Conservation (phyloP, 2,888 invertebrate genomes). For the Agrochola litura region DNA sequence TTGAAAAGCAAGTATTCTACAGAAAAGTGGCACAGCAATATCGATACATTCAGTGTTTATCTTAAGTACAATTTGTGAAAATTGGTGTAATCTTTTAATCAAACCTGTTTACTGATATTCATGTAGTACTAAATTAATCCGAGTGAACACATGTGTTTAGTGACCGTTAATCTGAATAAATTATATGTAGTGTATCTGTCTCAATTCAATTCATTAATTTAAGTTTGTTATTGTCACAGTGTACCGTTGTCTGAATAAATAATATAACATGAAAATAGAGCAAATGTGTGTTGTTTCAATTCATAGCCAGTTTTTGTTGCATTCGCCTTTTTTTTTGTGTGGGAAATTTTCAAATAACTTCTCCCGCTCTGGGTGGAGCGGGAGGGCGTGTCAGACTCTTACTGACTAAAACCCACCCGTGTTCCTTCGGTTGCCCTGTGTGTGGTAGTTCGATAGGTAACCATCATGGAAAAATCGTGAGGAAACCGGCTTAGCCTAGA, state of each 20-base stretch:
- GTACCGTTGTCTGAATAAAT: constrained; percentile 91
- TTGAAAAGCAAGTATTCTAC: constrained; percentile 52
- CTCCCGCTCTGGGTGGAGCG: no score
- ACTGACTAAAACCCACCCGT: no score
- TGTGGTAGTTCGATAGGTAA: neutral
- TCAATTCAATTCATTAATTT: constrained; percentile 86
- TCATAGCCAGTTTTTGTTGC: constrained; percentile 46
- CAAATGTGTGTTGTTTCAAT: constrained; percentile 84
- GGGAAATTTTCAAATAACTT: no score
- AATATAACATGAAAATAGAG: constrained; percentile 89
- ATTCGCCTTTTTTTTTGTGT: no score
- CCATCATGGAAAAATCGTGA: no score
- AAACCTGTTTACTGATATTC: constrained; percentile 64
- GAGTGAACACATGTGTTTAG: constrained; percentile 75
- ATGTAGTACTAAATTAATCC: constrained; percentile 75
- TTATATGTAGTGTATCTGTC: constrained; percentile 81
- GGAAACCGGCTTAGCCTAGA: no score
- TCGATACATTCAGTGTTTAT: constrained; percentile 68
- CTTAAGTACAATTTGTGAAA: constrained; percentile 74
- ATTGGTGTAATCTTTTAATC: constrained; percentile 70
- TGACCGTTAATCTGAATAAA: constrained; percentile 78
- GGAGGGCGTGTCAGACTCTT: no score
- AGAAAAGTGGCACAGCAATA: constrained; percentile 59
- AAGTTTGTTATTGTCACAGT: constrained; percentile 91
- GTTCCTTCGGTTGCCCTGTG: no score